phyloP scores from a whole-genome alignment of 2,888 invertebrate species.

The Hecatera dysodea region DNA sequence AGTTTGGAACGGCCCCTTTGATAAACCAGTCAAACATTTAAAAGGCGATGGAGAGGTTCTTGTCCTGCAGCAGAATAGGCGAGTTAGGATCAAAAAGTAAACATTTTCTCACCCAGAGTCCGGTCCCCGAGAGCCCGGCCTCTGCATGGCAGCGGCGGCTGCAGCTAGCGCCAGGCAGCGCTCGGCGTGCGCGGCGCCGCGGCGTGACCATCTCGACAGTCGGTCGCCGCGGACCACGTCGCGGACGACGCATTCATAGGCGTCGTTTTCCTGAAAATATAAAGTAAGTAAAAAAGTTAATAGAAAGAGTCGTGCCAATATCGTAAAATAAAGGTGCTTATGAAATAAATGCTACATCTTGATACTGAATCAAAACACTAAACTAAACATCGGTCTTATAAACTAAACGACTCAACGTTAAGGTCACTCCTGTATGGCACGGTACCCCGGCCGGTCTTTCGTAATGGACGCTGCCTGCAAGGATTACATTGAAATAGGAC shows the following conservation, averaged over 20 bases:
- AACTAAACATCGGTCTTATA: too few species aligned
- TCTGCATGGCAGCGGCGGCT: conserved; percentile 79
- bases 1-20: too few species aligned
- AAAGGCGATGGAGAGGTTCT: too few species aligned
- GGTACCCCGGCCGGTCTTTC: too few species aligned
- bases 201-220: conserved; percentile 85
- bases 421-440: not conserved
- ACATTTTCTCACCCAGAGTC: conserved; percentile 74
- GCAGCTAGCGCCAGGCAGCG: conserved; percentile 87
- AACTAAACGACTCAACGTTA: not conserved
- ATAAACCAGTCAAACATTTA: too few species aligned
- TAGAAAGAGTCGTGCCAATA: not conserved
- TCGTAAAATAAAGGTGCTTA: not conserved
- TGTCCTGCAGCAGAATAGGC: not conserved
- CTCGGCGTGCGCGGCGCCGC: conserved; percentile 85
- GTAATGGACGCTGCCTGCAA: too few species aligned
- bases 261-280: conserved; percentile 81
- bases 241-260: conserved; percentile 85
- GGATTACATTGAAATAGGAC: not conserved
- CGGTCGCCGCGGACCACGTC: conserved; percentile 88
- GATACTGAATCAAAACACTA: too few species aligned
- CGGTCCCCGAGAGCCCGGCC: conserved; percentile 77
- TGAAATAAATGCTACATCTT: not conserved
- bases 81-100: not conserved
- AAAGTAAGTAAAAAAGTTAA: not conserved